Conservation (phyloP, 2,888 invertebrate genomes). For the Eretmocerus hayati region DNA sequence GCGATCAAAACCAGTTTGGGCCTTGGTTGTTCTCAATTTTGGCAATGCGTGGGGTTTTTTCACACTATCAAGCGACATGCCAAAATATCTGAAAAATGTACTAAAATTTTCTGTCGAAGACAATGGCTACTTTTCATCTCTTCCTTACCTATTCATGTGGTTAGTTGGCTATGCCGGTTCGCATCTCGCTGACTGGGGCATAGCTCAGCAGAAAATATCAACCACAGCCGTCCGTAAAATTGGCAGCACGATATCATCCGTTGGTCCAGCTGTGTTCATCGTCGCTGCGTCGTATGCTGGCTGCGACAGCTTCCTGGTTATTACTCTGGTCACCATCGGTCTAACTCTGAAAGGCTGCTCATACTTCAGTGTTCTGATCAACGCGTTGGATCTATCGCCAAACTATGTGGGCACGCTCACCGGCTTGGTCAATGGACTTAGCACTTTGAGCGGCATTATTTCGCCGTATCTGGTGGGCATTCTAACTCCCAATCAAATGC, state of each 20-base stretch:
- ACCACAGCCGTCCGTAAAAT: slow-evolving; percentile 47
- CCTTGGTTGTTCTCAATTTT: slow-evolving; percentile 54
- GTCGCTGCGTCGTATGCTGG: slow-evolving; percentile 48
- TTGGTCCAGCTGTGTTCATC: slow-evolving; percentile 48
- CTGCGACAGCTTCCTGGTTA: slow-evolving; percentile 44
- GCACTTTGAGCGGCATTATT: slow-evolving; percentile 65
- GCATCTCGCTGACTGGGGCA: slow-evolving; percentile 44
- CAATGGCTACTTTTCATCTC: slow-evolving; percentile 46
- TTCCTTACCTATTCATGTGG: slow-evolving; percentile 48
- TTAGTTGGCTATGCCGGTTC: slow-evolving; percentile 41
- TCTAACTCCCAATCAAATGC: slow-evolving; percentile 46
- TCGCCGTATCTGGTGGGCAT: slow-evolving; percentile 62
- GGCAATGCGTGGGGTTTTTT: slow-evolving; percentile 45
- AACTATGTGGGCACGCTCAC: slow-evolving; percentile 49
- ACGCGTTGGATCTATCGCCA: slow-evolving; percentile 47
- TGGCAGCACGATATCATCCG: slow-evolving; percentile 47
- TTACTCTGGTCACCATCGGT: slow-evolving; percentile 46
- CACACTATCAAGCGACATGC: slow-evolving; percentile 43
- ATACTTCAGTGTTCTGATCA: slow-evolving; percentile 48
- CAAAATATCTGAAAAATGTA: slow-evolving; percentile 46
- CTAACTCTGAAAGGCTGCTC: slow-evolving; percentile 49
- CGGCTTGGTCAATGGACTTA: slow-evolving; percentile 55
- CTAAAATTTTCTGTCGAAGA: slow-evolving; percentile 44
- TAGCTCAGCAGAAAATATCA: slow-evolving; percentile 35
- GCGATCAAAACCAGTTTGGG: slow-evolving; percentile 63